Conservation (phyloP, 2,113 vertebrate genomes). For the Stigmatopora argus region DNA sequence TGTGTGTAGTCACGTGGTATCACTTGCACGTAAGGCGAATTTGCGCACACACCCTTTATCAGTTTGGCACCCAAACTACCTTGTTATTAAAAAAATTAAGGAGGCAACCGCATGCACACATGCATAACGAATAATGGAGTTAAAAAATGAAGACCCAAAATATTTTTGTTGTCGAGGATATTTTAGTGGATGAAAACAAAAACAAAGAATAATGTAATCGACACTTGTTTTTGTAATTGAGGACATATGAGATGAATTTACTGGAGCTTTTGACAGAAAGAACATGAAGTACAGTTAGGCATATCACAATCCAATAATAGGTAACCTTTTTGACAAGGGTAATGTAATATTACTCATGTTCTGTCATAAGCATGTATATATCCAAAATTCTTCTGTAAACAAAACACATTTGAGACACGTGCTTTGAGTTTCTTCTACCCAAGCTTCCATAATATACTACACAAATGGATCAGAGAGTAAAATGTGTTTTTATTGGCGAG, state of each 20-base stretch:
- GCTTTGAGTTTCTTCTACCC: no score
- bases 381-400: no score
- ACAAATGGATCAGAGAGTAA: no score
- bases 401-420: no score
- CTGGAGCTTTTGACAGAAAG: no score
- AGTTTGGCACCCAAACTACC: neutral
- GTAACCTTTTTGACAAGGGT: no score
- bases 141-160: neutral
- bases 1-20: slow-evolving; percentile 11
- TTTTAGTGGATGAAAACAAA: neutral
- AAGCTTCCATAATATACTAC: no score
- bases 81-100: neutral
- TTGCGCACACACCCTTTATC: neutral
- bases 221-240: neutral
- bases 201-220: neutral
- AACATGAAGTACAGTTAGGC: no score
- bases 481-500: no score
- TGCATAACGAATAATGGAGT: neutral
- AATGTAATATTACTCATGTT: no score
- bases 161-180: neutral
- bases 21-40: neutral
- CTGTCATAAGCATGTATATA: no score
- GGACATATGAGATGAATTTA: neutral
- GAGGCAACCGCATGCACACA: neutral
- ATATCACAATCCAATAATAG: no score